Base-by-base conservation (phyloP, 2,888 invertebrate genomes). In the Tyria jacobaeae region DNA sequence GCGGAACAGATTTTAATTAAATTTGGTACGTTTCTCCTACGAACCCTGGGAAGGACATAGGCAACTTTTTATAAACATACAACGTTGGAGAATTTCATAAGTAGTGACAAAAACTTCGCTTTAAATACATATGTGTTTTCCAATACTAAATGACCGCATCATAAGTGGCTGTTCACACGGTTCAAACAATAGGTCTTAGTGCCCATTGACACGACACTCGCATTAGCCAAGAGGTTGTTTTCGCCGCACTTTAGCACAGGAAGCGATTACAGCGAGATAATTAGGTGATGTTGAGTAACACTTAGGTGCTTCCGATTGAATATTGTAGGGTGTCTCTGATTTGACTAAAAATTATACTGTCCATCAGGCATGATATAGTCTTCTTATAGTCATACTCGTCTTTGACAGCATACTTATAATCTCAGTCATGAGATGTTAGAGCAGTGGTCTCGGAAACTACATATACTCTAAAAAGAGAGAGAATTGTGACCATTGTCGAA, bases 261-360 rank as follows among this genome's bases (percentile, higher is more conserved):
- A 91, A 92, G 83, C 80, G 80, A 84, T 88, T 85, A 87, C 80
- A 80, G 78, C 81, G 77, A 75, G 84, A 88, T 91, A 89, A 92
- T 92, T 90, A 89, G 90, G 85, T 88, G 87, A 74, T 76, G 80
- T 82, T 82, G 79, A 84, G 85, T 87, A 86, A 89, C 89, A 91
- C 90, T 90, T 86, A 83, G 76, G 57, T 60, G 74, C 84, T 91
- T 92, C 90, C 91, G 86, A 88, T 84, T 81, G 74, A 24, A 21
- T 47, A 44, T 25, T 59, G 74, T 85, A 84, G 83, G 80, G 86
- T 88, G 81, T 59, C 81, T 50, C 68, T 69, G 31, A 17, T 56
- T 61, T 70, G 44, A 0, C 15, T 7, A 17, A 55, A 0, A 14
- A 7, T 14, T 7, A 55, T 34, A 44, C 4, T 12, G 4, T 21